Base-by-base conservation (phyloP, 2,113 vertebrate species). In the Heterotilapia buettikoferi region DNA sequence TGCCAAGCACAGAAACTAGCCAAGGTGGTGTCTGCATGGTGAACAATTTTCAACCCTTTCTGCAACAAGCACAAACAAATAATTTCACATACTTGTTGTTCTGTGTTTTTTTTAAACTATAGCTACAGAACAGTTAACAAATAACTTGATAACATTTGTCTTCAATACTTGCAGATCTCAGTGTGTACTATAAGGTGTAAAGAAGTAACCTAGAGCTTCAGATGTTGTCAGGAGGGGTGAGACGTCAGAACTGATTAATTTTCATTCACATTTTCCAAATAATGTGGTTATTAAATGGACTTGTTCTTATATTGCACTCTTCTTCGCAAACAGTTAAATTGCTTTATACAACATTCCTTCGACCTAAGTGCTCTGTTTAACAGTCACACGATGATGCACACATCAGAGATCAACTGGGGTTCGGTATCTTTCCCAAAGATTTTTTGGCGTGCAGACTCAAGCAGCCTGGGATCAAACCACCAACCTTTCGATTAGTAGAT, bases 1-100 rank as follows among this genome's bases (percentile, higher is more conserved):
- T 99, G 99, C 98, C 99, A 99, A 76, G 98, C 98, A 91, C 99
- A 99, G 96, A 99, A 99, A 93, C 98, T 99, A 89, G 96, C 92
- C 93, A 99, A 92, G 7, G 98, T 98, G 80, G 97, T 98, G 95
- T 99, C 99, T 26, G 98, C 99, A 33, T 99, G 97, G 85, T 99
- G 98, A 88, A 97, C 96, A 82, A 99, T 98, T 96, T 99, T 99
- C 93, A 99, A 86, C 9, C 96, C 98, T 97, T 97, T 96, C 97
- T 97, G 92, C 36, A 84, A 87, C 40, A 89, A 76, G 56, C 18
- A 66, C 6, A 43, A 14, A 19, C 11, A 56, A 9, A 26, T 16
- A 5, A 26, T 18, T 33, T 6, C 61, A 9, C 29, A 61, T 18
- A 50, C 24, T 31, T 31, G 6, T 40, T 11, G 9, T 45, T 71